Evolutionary conservation across 2,113 vertebrate genomes (phyloP).

Genomic region (Lontra canadensis): DNA sequence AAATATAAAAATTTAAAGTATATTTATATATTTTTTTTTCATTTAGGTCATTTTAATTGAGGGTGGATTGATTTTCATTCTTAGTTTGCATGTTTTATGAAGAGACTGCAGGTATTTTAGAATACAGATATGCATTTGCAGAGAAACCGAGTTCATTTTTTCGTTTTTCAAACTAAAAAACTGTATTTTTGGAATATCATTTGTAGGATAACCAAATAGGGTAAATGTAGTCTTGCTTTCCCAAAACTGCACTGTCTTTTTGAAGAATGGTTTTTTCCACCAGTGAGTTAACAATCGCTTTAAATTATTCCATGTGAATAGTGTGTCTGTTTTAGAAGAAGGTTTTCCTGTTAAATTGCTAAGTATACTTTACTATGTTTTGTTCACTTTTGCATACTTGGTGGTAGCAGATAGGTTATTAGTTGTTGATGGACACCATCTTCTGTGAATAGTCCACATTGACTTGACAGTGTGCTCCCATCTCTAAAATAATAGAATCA

Average conservation of each 20-base stretch:
- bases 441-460: neutral
- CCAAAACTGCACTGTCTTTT: neutral
- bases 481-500: neutral
- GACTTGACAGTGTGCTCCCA: neutral
- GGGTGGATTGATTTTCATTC: neutral
- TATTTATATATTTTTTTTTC: neutral
- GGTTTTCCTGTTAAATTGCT: neutral
- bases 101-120: neutral
- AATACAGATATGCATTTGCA: neutral
- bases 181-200: neutral
- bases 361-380: neutral
- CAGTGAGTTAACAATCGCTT: neutral
- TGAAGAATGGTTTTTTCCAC: neutral
- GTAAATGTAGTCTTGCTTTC: neutral
- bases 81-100: neutral
- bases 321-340: neutral
- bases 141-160: neutral
- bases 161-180: neutral
- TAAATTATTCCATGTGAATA: neutral
- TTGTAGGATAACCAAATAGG: neutral
- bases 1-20: too few species aligned
- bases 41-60: neutral
- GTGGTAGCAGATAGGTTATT: neutral
- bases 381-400: neutral
- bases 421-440: neutral